These are phyloP conservation scores for Piprites chloris DNA, from an alignment of 2,113 vertebrate genomes.

Conservation along the genomic window DNA sequence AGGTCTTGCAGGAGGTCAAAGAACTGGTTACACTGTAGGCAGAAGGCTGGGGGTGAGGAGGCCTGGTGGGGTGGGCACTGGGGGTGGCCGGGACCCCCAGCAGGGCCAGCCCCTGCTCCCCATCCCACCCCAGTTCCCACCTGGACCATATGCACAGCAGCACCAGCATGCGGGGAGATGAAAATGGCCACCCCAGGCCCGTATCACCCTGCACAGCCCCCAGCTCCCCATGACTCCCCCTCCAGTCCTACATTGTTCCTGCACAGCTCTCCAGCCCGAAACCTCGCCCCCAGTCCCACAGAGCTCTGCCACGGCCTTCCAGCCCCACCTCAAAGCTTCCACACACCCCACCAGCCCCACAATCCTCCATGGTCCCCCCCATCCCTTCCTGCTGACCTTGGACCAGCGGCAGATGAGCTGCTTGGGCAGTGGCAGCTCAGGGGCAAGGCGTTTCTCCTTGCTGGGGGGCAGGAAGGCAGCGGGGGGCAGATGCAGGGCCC, in stretches of 20 bases:
- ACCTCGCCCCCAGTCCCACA: background rate
- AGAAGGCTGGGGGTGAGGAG: background rate
- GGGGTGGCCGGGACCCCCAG: background rate
- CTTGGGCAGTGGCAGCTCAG: conserved; percentile 88
- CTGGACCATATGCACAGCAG: rapidly evolving
- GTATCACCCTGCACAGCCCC: background rate
- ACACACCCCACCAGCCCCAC: background rate
- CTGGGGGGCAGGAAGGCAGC: conserved; percentile 85
- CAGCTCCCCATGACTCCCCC: no score
- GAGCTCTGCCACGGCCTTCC: background rate
- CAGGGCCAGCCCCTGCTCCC: background rate
- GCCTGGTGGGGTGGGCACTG: background rate
- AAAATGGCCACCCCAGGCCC: background rate
- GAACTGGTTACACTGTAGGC: conserved; percentile 88
- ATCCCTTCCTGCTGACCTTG: conserved; percentile 77
- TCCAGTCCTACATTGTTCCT: background rate
- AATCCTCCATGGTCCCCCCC: background rate
- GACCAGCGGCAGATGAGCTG: conserved; percentile 93
- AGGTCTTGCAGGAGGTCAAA: conserved; percentile 95
- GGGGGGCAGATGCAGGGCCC: conserved; percentile 86
- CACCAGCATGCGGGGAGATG: background rate
- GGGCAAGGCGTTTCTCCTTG: conserved; percentile 84
- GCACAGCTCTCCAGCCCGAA: background rate
- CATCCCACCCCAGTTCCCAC: background rate
- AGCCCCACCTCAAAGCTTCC: background rate